phyloP scores from a whole-genome alignment of 2,888 invertebrate genomes.

The Iselma pallidipennis region DNA sequence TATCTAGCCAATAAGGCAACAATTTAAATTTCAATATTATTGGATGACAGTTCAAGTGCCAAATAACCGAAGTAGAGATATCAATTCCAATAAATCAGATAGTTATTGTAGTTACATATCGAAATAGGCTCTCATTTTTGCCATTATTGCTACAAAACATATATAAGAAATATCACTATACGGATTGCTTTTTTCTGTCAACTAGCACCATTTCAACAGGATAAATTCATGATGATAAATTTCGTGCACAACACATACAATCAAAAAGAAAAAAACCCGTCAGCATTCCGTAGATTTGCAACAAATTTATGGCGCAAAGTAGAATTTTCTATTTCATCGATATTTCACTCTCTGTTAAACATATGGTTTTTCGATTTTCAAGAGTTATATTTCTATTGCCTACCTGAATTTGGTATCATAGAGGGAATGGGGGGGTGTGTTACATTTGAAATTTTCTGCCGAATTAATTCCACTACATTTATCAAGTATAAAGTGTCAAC shows the following conservation, averaged over 20 bases:
- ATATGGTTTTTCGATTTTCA: not conserved
- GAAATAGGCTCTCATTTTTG: not conserved
- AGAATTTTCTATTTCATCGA: slow-evolving; percentile 8
- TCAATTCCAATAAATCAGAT: slow-evolving; percentile 3
- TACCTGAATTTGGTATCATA: slow-evolving; percentile 4
- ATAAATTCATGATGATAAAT: slow-evolving; percentile 14
- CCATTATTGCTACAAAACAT: not conserved
- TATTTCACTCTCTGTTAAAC: not conserved
- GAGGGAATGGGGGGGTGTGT: slow-evolving; percentile 1
- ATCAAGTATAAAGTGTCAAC: slow-evolving; percentile 11
- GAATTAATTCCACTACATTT: not conserved
- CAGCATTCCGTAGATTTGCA: slow-evolving; percentile 13
- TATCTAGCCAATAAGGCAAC: not conserved
- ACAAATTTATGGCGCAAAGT: slow-evolving; percentile 16
- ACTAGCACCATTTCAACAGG: slow-evolving; percentile 1
- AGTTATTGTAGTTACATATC: slow-evolving; percentile 12
- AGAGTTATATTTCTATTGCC: not conserved
- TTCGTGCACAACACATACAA: not conserved
- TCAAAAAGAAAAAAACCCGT: not conserved
- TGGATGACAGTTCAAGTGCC: no score
- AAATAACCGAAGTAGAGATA: not conserved
- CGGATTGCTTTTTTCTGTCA: slow-evolving; percentile 15
- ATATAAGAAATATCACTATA: slow-evolving; percentile 5
- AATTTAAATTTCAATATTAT: no score
- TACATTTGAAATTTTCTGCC: slow-evolving; percentile 1